These are phyloP conservation scores for Hydrozoanthus tunicans DNA, from an alignment of 64 coral and sea anemone genomes.

Conservation along the genomic window DNA sequence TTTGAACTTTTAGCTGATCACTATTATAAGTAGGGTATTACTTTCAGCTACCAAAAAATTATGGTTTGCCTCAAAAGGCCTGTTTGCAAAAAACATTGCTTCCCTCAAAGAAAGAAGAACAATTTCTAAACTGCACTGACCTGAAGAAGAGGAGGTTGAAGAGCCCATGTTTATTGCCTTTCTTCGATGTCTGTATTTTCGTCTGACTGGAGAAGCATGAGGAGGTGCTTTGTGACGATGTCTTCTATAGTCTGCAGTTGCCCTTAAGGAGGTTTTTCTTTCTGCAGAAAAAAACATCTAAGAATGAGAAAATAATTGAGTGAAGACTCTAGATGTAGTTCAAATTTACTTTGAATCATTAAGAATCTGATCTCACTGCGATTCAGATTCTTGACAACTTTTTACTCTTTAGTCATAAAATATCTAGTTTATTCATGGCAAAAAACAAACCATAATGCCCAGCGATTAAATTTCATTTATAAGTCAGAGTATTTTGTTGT, in stretches of 20 bases:
- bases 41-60: background rate
- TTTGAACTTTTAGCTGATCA: too few species aligned
- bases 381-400: too few species aligned
- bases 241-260: constrained; percentile 21
- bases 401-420: too few species aligned
- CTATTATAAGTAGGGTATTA: background rate
- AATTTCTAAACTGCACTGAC: background rate
- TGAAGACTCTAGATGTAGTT: too few species aligned
- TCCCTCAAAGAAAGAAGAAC: background rate
- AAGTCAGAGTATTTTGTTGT: too few species aligned
- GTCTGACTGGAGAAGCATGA: constrained; percentile 86
- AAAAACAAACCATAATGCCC: too few species aligned
- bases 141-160: constrained; percentile 80
- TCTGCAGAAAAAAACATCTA: constrained; percentile 4
- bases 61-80: background rate
- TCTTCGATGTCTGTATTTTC: constrained; percentile 61
- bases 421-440: too few species aligned
- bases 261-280: constrained; percentile 43
- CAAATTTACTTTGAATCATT: too few species aligned
- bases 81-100: background rate
- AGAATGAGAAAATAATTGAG: too few species aligned
- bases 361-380: too few species aligned
- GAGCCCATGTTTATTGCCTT: constrained; percentile 89
- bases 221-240: constrained; percentile 38
- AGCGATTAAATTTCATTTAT: too few species aligned